phyloP scores from a whole-genome alignment of 2,888 invertebrate genomes.

The Drosophila rellima region DNA sequence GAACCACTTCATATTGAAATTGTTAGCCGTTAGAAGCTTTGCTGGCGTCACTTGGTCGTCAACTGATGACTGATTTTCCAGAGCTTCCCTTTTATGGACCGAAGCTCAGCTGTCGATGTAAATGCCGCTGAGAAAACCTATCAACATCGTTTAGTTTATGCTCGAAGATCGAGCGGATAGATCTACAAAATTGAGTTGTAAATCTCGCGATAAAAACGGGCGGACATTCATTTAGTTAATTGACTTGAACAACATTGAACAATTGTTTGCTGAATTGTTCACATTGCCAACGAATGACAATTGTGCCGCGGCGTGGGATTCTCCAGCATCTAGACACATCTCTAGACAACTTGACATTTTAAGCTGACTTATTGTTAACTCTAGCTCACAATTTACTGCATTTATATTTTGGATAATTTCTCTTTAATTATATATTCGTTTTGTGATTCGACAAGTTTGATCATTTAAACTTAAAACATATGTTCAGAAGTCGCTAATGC shows the following conservation, averaged over 20 bases:
- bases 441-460: constrained; percentile 4
- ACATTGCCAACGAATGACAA: constrained; percentile 32
- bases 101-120: constrained; percentile 25
- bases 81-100: constrained; percentile 54
- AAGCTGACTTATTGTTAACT: constrained; percentile 29
- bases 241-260: constrained; percentile 47
- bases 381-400: constrained; percentile 16
- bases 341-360: constrained; percentile 15
- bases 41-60: constrained; percentile 17
- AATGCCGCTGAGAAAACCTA: constrained; percentile 65
- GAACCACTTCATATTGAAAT: constrained; percentile 81
- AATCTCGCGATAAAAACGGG: constrained; percentile 73
- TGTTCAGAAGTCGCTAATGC: neutral
- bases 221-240: constrained; percentile 79
- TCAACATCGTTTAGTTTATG: constrained; percentile 76
- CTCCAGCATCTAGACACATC: constrained; percentile 6
- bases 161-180: constrained; percentile 53
- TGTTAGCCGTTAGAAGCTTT: constrained; percentile 10
- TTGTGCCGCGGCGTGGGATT: constrained; percentile 41
- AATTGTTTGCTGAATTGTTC: constrained; percentile 37
- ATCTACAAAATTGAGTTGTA: constrained; percentile 81
- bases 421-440: neutral
- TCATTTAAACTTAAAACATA: constrained; percentile 2
- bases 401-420: constrained; percentile 1
- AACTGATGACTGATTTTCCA: constrained; percentile 49